Conservation (phyloP, 2,113 vertebrate genomes). For the Oryzias curvinotus region DNA sequence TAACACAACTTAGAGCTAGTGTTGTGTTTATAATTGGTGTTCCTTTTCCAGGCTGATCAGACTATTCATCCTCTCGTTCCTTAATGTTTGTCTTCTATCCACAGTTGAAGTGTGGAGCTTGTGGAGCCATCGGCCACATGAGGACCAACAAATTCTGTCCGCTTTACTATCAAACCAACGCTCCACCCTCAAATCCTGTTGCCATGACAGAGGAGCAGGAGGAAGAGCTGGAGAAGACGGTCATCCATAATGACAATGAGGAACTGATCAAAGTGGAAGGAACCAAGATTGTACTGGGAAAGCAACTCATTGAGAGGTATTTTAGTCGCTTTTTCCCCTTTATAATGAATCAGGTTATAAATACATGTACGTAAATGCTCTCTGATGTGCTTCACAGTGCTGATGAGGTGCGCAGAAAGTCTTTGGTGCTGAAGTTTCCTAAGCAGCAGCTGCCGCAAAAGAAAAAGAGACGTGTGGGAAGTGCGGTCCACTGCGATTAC, state of each 20-base stretch:
- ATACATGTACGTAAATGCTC: neutral
- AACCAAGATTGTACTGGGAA: conserved; percentile 97
- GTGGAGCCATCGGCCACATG: conserved; percentile 98
- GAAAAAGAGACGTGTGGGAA: conserved; percentile 95
- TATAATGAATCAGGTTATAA: too few relatives aligned
- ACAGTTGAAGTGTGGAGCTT: conserved; percentile 96
- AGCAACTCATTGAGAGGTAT: conserved; percentile 97
- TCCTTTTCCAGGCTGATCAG: neutral
- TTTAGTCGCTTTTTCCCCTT: neutral
- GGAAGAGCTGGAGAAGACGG: conserved; percentile 97
- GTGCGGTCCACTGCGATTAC: conserved; percentile 94
- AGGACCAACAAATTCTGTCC: conserved; percentile 99
- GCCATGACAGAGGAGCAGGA: conserved; percentile 99
- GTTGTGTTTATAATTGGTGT: too few relatives aligned
- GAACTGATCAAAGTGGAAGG: conserved; percentile 99
- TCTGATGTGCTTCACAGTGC: conserved; percentile 75
- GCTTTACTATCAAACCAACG: conserved; percentile 98
- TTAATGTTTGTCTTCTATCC: conserved; percentile 51
- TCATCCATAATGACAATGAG: conserved; percentile 97
- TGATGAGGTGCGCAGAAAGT: conserved; percentile 96
- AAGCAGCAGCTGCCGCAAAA: conserved; percentile 96
- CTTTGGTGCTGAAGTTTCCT: conserved; percentile 96
- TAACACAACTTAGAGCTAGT: too few relatives aligned
- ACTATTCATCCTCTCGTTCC: conserved; percentile 36
- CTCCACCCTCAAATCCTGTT: conserved; percentile 95